A percentile compares a stretch with the other conserved stretches of the same genome.
These are phyloP conservation scores for Bruchidius siliquastri DNA, from an alignment of 2,888 invertebrate genomes.

Conservation along the genomic window DNA sequence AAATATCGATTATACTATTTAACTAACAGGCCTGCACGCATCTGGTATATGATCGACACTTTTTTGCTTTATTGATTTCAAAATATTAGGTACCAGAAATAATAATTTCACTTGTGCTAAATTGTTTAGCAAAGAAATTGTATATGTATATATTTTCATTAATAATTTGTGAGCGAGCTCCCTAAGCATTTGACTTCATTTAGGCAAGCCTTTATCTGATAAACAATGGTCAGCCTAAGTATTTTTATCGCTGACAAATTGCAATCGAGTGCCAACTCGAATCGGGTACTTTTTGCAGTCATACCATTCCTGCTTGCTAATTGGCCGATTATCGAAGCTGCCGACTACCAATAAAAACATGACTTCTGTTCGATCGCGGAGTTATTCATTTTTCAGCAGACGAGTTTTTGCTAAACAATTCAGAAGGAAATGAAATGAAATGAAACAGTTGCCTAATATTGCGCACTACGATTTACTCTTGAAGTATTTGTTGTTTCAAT, in stretches of 20 bases:
- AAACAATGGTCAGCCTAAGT: neutral
- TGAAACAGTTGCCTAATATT: neutral
- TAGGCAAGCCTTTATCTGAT: neutral
- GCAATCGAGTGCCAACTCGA: neutral
- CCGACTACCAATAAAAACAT: neutral
- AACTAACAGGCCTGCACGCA: no score
- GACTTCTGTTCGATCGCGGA: neutral
- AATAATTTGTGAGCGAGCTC: no score
- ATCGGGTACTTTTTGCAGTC: neutral
- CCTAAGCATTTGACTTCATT: neutral
- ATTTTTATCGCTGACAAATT: neutral
- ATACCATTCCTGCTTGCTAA: neutral
- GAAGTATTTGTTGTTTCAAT: no score
- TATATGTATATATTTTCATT: no score
- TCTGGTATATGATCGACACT: no score
- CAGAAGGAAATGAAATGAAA: neutral
- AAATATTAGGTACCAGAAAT: no score
- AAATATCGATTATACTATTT: no score
- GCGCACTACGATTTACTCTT: neutral
- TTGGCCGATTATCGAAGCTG: neutral
- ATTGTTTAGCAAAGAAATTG: no score
- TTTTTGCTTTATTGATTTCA: no score
- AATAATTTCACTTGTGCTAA: no score
- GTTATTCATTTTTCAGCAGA: neutral
- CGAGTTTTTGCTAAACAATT: neutral